Percentiles rank a stretch among this genome's conserved stretches.
Evolutionary conservation across 2,888 invertebrate species (phyloP).

Genomic region (Mimachlamys varia): DNA sequence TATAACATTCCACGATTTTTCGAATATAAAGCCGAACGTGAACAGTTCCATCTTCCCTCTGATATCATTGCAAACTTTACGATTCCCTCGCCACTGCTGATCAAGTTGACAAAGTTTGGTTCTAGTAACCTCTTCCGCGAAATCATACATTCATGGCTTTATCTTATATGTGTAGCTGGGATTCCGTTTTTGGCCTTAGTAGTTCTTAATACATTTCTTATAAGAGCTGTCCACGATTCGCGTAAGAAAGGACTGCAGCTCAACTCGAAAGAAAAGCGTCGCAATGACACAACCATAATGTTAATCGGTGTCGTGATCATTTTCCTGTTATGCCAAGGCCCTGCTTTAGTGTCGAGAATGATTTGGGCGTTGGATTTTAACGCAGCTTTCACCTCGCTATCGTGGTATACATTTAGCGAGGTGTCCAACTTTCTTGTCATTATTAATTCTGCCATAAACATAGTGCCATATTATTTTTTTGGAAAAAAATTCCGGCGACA

Average conservation of each 20-base stretch:
- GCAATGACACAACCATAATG: constrained; percentile 81
- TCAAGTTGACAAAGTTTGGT: constrained; percentile 73
- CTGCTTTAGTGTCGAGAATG: constrained; percentile 79
- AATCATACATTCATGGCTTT: constrained; percentile 79
- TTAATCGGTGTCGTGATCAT: constrained; percentile 80
- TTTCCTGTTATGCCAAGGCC: constrained; percentile 80
- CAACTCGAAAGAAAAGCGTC: constrained; percentile 76
- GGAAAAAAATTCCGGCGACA: constrained; percentile 78
- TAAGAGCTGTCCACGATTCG: constrained; percentile 78
- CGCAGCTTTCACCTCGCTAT: constrained; percentile 54
- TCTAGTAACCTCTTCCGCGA: constrained; percentile 69
- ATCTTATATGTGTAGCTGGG: constrained; percentile 79
- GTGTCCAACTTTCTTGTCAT: constrained; percentile 79
- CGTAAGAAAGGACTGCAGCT: constrained; percentile 75
- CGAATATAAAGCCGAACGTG: constrained; percentile 73
- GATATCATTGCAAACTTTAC: constrained; percentile 22
- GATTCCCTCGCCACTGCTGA: constrained; percentile 41
- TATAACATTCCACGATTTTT: constrained; percentile 80
- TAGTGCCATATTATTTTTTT: constrained; percentile 81
- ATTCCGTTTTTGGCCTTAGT: constrained; percentile 79
- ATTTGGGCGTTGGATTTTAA: constrained; percentile 76
- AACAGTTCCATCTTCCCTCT: constrained; percentile 48
- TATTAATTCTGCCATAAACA: constrained; percentile 81
- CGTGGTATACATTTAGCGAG: constrained; percentile 77
- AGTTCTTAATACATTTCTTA: constrained; percentile 79